phyloP scores from a whole-genome alignment of 2,888 invertebrate genomes.

The Athripsodes cinereus region DNA sequence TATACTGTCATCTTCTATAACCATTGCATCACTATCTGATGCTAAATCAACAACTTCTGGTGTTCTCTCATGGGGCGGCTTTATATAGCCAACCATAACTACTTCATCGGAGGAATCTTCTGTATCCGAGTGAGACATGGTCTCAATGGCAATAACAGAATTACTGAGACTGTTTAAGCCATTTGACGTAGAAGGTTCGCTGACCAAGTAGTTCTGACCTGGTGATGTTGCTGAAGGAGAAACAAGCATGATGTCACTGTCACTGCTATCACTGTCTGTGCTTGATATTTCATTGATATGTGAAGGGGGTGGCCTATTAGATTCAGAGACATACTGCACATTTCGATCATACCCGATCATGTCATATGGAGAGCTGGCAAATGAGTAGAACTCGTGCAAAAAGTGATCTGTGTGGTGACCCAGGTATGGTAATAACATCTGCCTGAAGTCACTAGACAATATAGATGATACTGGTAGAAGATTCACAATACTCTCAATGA shows the following conservation, averaged over 20 bases:
- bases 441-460: slow-evolving; percentile 62
- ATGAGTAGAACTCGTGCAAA: slow-evolving; percentile 81
- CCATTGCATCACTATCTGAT: slow-evolving; percentile 49
- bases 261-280: slow-evolving; percentile 38
- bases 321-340: slow-evolving; percentile 57
- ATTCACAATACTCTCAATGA: slow-evolving; percentile 62
- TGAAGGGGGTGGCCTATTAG: slow-evolving; percentile 37
- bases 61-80: slow-evolving; percentile 59
- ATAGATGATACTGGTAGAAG: slow-evolving; percentile 63
- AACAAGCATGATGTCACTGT: slow-evolving; percentile 41
- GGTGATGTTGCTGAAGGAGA: slow-evolving; percentile 28
- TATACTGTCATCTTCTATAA: slow-evolving; percentile 28
- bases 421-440: slow-evolving; percentile 62
- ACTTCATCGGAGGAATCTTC: slow-evolving; percentile 52
- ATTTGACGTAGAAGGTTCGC: slow-evolving; percentile 15
- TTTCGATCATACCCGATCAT: slow-evolving; percentile 76
- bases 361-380: slow-evolving; percentile 81
- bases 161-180: slow-evolving; percentile 27
- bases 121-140: slow-evolving; percentile 45
- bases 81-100: slow-evolving; percentile 58
- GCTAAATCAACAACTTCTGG: slow-evolving; percentile 59
- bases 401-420: slow-evolving; percentile 76
- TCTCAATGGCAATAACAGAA: slow-evolving; percentile 43
- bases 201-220: no score
- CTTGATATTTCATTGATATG: slow-evolving; percentile 51